Base-by-base conservation (phyloP, 2,888 invertebrate species). In the Drosophila imparisetae region DNA sequence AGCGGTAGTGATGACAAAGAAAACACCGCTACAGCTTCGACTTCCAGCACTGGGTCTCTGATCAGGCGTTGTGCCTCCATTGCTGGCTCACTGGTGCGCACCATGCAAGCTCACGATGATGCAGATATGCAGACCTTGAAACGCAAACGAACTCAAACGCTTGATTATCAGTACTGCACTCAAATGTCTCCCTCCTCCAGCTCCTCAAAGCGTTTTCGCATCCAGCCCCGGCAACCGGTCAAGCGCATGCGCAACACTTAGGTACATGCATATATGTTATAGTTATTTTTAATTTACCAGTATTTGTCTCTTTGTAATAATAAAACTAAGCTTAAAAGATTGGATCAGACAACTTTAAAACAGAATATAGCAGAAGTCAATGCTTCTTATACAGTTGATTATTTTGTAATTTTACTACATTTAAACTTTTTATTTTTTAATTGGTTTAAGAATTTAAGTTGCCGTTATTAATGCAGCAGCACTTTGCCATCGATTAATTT, bases 171-270 rank as follows among this genome's bases (percentile, higher is more conserved):
- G n/a, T 80, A 75, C 61, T 66, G 27, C 15, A 55, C 50, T 45
- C 67, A 61, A 18, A 11, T 60, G 32, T 85, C 91, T 18, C 86
- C 89, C n/a, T 84, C 88, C 4, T 78, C 81, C 21, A 82, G 83
- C 24, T 90, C 91, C 3, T 84, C 91, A 2, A 93, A 93, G 67
- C 91, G 93, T 49, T 77, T 92, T 27, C 91, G 92, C 36, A 93
- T 93, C 68, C 91, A 93, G 55, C 81, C 90, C 34, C 84, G 93
- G 6, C 90, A 89, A 38, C 93, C 93, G 18, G 90, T 93, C 61
- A 89, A 91, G 49, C 91, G 93, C 27, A 92, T 92, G 93, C 91
- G 91, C 3, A 86, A 90, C 57, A 85, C 77, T 65, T 89, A 89
- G 70, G 36, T 40, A 15, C 30, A 30, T 32, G 15, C 7, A 55